A percentile compares a stretch with the other conserved stretches of the same genome.
phyloP scores from a whole-genome alignment of 1,140 invertebrate genomes.

The Lasioglossum baleicum region DNA sequence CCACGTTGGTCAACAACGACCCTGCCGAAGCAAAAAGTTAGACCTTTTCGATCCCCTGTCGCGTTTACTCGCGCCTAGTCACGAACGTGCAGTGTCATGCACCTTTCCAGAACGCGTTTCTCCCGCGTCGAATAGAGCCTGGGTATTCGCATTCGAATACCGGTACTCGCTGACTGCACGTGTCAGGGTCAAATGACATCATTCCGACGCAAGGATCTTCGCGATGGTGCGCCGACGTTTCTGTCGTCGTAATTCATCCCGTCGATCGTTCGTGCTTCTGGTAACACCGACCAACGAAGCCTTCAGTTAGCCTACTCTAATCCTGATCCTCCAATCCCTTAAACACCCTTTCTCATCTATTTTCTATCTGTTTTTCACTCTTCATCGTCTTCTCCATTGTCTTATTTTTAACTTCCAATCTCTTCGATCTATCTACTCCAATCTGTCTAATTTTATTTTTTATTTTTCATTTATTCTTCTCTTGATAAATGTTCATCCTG shows the following conservation, averaged over 20 bases:
- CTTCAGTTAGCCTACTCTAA: too few relatives aligned
- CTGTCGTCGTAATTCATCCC: conserved; percentile 56
- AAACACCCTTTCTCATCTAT: too few relatives aligned
- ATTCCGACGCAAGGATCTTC: conserved; percentile 64
- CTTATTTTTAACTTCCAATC: too few relatives aligned
- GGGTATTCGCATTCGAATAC: conserved; percentile 47
- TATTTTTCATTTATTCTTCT: too few relatives aligned
- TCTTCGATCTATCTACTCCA: too few relatives aligned
- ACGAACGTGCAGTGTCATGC: conserved; percentile 46
- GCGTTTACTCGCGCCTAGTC: background rate
- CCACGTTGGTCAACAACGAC: too few relatives aligned
- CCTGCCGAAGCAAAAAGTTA: too few relatives aligned
- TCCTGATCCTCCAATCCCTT: too few relatives aligned
- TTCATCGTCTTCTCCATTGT: too few relatives aligned
- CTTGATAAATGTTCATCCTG: too few relatives aligned
- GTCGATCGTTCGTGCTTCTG: conserved; percentile 43
- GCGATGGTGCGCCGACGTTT: background rate
- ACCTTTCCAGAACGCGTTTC: conserved; percentile 47
- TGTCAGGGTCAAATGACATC: conserved; percentile 72
- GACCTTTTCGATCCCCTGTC: background rate
- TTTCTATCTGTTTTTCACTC: too few relatives aligned
- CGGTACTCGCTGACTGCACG: conserved; percentile 57
- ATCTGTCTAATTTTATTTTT: too few relatives aligned
- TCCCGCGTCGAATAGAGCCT: conserved; percentile 35
- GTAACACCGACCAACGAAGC: conserved; percentile 9